Base-by-base conservation (phyloP, 2,113 vertebrate genomes). In the Cnemophilus loriae region DNA sequence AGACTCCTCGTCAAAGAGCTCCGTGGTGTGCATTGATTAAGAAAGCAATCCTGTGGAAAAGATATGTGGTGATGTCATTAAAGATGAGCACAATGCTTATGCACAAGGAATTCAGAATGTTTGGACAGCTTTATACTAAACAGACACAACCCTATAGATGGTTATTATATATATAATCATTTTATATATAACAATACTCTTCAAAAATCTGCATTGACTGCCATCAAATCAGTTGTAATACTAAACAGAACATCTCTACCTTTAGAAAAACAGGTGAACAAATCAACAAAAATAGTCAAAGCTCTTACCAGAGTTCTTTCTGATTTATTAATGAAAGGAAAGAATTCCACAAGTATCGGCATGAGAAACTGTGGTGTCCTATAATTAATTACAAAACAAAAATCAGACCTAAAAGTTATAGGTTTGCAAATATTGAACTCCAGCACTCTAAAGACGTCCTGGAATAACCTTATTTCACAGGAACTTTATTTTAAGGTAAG, bases 301-400 rank as follows among this genome's bases (percentile, higher is more conserved):
- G 73, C 26, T 86, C 98, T 98, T 98, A 99, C 99, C 98, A 99
- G 96, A 7, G 98, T 99, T 97, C 98, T 98, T 96, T 99, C 97
- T 24, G 99, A 99, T 94, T 99, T 99, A 97, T 98, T 98, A 70
- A 99, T 89, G 79, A 99, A 99, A 27, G 99, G 99, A 88, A 99
- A 99, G 77, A 98, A 98, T 35, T 99, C 98, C 14, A 96, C 98
- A 52, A 99, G 97, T 91, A 99, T 99, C 0, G 99, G 99, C 98
- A 99, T 98, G 82, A 99, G 98, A 95, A 99, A 99, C 21, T 98
- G 98, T 5, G 99, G 98, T 10, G 99, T 99, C 74, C 99, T 99
- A 71, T 39, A 92, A 94, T 93, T 30, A 16, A 39, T 39, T 19
- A 44, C 39, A 47, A 37, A 46, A n/a, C 76, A 73, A 24, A 35